phyloP scores from a whole-genome alignment of 2,113 vertebrate genomes.

The Labeo rohita region DNA sequence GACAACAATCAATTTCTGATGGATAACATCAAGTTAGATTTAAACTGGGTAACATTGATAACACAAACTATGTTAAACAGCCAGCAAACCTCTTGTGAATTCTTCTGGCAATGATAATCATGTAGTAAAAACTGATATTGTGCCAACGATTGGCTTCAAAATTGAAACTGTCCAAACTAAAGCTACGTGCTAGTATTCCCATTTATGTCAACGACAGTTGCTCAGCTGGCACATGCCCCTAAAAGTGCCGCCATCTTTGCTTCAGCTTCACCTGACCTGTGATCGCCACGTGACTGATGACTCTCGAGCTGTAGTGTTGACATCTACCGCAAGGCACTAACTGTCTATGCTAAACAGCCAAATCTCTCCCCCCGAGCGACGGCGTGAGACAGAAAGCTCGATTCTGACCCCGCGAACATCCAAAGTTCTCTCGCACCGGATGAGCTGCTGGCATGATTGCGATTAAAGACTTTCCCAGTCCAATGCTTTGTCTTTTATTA shows the following conservation, averaged over 20 bases:
- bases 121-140: not conserved
- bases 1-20: too few species aligned
- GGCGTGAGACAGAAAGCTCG: not conserved
- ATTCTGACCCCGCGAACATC: constrained; percentile 43
- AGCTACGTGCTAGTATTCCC: not conserved
- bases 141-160: not conserved
- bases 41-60: not conserved
- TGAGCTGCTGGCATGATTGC: constrained; percentile 45
- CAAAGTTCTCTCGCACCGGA: constrained; percentile 12
- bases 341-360: not conserved
- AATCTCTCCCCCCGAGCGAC: not conserved
- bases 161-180: not conserved
- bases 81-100: not conserved
- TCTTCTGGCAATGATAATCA: not conserved
- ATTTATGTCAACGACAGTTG: not conserved
- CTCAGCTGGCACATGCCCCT: not conserved
- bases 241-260: not conserved
- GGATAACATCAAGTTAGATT: not conserved
- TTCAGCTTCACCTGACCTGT: not conserved
- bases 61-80: too few species aligned
- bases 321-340: not conserved
- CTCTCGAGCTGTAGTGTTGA: not conserved
- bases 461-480: constrained; percentile 51
- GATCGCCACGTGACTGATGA: not conserved
- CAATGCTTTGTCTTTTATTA: constrained; percentile 60